Base-by-base conservation (phyloP, 2,113 vertebrate genomes). In the zebrafish (Danio rerio) region DNA sequence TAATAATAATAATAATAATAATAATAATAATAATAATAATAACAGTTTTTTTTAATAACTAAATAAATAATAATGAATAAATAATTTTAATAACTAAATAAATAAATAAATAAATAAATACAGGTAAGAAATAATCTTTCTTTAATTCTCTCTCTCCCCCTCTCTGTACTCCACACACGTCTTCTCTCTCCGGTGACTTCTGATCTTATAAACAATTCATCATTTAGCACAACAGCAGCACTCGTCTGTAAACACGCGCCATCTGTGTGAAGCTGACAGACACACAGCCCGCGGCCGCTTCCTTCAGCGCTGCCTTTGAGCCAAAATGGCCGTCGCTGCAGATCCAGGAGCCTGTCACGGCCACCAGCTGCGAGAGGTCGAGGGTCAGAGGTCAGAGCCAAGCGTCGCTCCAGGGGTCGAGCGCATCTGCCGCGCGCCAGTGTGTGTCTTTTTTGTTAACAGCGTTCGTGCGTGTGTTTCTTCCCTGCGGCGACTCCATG, bases 181-280 rank as follows among this genome's bases (percentile, higher is more conserved):
- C 16, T 2, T 20, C 13, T 20, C 59, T 56, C 71, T 66, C 59
- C 21, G 18, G n/a, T 82, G 40, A 75, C 61, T 75, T 66, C 50
- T 77, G 74, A 77, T 77, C 74, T 62, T 62, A 61, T 62, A 63
- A 63, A 77, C 74, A 77, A 77, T 77, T 77, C 58, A 77, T 63
- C 74, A 77, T 77, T 77, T 77, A 77, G 74, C 58, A 31, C 43
- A 77, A 77, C 75, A 61, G 18, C 20, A 10, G 18, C 45, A 20
- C 55, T 61, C 10, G 42, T 40, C 15, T 56, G 70, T 55, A 58
- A 65, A 76, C 78, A 76, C 8, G 10, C 31, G 62, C 15, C 61
- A 84, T 74, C 70, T 80, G 42, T 71, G 77, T 47, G 18, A 62
- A 43, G 21, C 43, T 63, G 53, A 76, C 53, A 43, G 45, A 53